phyloP scores from a whole-genome alignment of 2,888 invertebrate genomes.

The Onthophagus sagittarius region DNA sequence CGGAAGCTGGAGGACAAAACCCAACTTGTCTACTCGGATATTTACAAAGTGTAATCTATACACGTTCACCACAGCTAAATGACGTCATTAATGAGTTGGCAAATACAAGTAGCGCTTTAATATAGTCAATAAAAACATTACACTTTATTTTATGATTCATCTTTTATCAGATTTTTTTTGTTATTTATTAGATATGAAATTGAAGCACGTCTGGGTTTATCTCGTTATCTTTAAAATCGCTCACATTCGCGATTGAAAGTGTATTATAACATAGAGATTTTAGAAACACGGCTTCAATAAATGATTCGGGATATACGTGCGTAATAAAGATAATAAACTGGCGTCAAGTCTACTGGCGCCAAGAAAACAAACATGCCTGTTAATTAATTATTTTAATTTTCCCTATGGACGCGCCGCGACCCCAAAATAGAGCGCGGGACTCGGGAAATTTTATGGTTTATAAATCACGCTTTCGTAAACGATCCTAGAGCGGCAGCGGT shows the following conservation, averaged over 20 bases:
- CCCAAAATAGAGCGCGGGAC: not conserved
- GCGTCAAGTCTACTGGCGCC: not conserved
- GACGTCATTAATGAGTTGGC: not conserved
- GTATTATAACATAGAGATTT: not conserved
- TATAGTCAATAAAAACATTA: no score
- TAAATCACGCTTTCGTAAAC: not conserved
- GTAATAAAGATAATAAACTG: not conserved
- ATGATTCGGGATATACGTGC: not conserved
- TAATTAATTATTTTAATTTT: not conserved
- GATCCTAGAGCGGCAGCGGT: not conserved
- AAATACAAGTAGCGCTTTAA: not conserved
- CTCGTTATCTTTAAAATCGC: no score
- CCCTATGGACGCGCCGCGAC: not conserved
- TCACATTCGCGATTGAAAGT: not conserved
- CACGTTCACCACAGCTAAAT: not conserved
- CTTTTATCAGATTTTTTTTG: no score
- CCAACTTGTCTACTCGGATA: no score
- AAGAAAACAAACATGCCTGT: not conserved
- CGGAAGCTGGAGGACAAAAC: no score
- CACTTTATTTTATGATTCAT: no score
- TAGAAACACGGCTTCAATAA: not conserved
- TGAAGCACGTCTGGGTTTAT: no score
- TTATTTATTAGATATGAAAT: no score
- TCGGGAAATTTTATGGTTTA: not conserved
- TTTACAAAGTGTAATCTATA: not conserved